Percentiles rank a stretch among this genome's conserved stretches.
These are phyloP conservation scores for Avahi laniger DNA, from an alignment of 2,797 vertebrate genomes.

Conservation along the genomic window DNA sequence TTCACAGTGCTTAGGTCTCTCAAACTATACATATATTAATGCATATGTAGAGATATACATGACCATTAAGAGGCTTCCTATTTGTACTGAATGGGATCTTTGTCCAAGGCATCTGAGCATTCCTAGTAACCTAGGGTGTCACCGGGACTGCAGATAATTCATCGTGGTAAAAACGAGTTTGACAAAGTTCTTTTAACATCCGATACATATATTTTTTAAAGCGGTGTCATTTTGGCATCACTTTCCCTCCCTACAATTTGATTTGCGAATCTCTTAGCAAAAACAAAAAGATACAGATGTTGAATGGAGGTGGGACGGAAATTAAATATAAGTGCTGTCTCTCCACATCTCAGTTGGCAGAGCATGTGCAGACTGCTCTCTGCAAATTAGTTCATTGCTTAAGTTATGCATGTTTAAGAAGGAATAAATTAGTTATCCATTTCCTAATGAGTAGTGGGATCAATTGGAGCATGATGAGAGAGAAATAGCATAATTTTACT, in stretches of 20 bases:
- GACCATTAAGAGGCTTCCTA: neutral
- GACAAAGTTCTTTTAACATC: neutral
- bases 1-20: constrained; percentile 70
- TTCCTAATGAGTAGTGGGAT: constrained; percentile 47
- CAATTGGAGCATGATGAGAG: constrained; percentile 40
- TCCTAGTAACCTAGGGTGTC: neutral
- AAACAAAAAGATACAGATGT: neutral
- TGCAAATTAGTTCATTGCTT: constrained; percentile 59
- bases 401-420: constrained; percentile 71
- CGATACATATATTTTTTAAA: neutral
- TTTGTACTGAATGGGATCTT: constrained; percentile 18
- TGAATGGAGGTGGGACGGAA: neutral
- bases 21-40: constrained; percentile 70
- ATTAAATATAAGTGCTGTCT: neutral
- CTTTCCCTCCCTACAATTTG: neutral
- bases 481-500: constrained; percentile 39
- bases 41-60: constrained; percentile 12
- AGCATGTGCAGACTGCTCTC: neutral
- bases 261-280: constrained; percentile 14
- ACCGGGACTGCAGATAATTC: constrained; percentile 11
- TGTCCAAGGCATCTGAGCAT: constrained; percentile 9
- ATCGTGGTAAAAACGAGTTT: neutral
- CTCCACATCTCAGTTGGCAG: neutral
- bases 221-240: neutral
- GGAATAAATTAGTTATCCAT: constrained; percentile 65